Conservation (phyloP, 1,140 invertebrate species). For the Drosophila aff. region DNA sequence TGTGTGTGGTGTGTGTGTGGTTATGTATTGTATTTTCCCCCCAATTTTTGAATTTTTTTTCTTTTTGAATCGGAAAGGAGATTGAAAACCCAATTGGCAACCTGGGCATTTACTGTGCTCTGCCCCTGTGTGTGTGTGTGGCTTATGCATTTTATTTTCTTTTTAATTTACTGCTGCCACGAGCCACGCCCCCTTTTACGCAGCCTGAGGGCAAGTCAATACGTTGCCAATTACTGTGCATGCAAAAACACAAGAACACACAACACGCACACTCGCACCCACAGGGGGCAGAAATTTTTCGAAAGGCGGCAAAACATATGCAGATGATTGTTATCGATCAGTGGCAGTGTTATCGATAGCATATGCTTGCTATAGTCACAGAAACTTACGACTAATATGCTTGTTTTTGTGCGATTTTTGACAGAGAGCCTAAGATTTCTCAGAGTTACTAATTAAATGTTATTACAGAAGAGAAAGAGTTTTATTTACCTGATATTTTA, state of each 20-base stretch:
- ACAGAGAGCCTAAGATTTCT: neutral
- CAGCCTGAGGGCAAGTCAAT: slow-evolving; percentile 48
- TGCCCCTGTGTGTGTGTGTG: neutral
- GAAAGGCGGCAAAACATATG: slow-evolving; percentile 22
- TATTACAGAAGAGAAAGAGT: too few relatives aligned
- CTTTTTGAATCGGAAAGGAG: neutral
- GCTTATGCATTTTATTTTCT: slow-evolving; percentile 32
- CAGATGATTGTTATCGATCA: slow-evolving; percentile 22
- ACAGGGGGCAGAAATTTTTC: neutral
- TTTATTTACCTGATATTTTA: neutral
- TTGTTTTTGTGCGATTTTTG: neutral
- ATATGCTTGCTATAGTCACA: neutral
- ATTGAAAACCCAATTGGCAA: slow-evolving; percentile 29
- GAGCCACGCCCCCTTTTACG: slow-evolving; percentile 19
- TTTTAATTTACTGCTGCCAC: slow-evolving; percentile 53
- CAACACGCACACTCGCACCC: slow-evolving; percentile 1
- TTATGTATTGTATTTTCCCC: slow-evolving; percentile 9
- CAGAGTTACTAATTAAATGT: neutral
- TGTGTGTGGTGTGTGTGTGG: slow-evolving; percentile 16
- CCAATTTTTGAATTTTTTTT: neutral
- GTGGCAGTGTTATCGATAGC: slow-evolving; percentile 23
- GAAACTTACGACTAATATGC: too few relatives aligned
- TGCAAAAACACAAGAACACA: slow-evolving; percentile 21
- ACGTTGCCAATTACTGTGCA: slow-evolving; percentile 60
- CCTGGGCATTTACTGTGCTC: slow-evolving; percentile 2